These are phyloP conservation scores for Ameiurus melas DNA, from an alignment of 2,113 vertebrate genomes.

Conservation along the genomic window DNA sequence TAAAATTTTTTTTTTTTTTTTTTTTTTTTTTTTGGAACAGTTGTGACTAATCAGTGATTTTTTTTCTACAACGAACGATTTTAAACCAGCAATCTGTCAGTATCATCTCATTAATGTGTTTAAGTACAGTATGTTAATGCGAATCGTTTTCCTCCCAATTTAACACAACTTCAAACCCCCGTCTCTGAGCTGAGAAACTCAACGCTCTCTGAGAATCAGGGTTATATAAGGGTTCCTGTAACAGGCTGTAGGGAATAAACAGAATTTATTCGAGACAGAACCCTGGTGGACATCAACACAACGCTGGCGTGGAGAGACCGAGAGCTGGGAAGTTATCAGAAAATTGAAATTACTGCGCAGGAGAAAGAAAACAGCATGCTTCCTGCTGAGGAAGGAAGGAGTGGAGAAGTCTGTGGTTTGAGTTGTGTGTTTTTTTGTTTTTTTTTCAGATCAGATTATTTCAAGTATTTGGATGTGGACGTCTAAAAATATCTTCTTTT, in stretches of 20 bases:
- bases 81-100: neutral
- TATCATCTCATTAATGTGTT: neutral
- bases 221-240: neutral
- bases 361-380: conserved; percentile 15
- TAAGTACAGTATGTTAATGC: neutral
- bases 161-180: neutral
- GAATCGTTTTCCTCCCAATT: neutral
- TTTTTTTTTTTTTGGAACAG: too few species aligned
- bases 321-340: conserved; percentile 2
- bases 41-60: too few species aligned
- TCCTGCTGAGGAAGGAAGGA: neutral
- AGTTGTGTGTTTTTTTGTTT: neutral
- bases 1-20: too few species aligned
- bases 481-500: too few species aligned
- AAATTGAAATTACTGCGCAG: conserved; percentile 13
- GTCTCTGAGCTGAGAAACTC: neutral
- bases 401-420: neutral
- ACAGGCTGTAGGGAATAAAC: conserved; percentile 7
- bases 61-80: neutral
- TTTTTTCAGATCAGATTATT: neutral
- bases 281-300: neutral
- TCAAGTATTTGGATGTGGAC: neutral
- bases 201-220: neutral
- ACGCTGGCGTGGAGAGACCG: neutral
- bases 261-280: neutral